phyloP scores from a whole-genome alignment of 2,888 invertebrate genomes.

The Dicyrtoma fusca region DNA sequence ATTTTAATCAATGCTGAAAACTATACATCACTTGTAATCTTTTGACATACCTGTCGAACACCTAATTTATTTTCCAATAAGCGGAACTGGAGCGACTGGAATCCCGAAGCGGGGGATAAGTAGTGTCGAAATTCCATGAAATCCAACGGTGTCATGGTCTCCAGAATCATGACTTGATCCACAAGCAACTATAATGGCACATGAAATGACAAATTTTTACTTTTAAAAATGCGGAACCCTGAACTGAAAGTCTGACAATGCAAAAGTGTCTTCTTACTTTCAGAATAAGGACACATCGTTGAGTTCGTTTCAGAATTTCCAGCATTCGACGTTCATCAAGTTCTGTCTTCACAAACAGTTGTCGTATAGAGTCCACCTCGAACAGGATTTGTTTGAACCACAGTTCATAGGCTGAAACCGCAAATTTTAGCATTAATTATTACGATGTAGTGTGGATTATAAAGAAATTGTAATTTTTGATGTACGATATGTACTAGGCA shows the following conservation, averaged over 20 bases:
- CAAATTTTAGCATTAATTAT: too few species aligned
- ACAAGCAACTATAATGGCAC: constrained; percentile 74
- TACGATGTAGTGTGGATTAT: background rate
- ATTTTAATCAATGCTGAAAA: too few species aligned
- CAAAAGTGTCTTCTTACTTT: too few species aligned
- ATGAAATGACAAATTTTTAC: too few species aligned
- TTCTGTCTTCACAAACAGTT: constrained; percentile 71
- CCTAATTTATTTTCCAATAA: constrained; percentile 92
- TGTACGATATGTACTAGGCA: too few species aligned
- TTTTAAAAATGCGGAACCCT: too few species aligned
- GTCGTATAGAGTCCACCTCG: constrained; percentile 90
- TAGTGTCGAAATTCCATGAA: constrained; percentile 97
- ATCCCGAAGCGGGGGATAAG: constrained; percentile 93
- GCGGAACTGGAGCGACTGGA: constrained; percentile 95
- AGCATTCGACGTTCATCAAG: constrained; percentile 88
- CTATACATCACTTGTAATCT: too few species aligned
- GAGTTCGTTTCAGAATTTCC: constrained; percentile 87
- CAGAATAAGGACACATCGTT: constrained; percentile 87
- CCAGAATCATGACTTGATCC: constrained; percentile 95
- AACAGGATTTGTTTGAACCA: constrained; percentile 99
- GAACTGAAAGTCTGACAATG: too few species aligned
- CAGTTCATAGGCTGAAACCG: constrained; percentile 86
- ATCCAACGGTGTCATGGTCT: constrained; percentile 98
- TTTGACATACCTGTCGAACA: constrained; percentile 65
- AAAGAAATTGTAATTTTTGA: background rate